Base-by-base conservation (phyloP, 2,888 invertebrate species). In the Lepidocyrtoides sp. region DNA sequence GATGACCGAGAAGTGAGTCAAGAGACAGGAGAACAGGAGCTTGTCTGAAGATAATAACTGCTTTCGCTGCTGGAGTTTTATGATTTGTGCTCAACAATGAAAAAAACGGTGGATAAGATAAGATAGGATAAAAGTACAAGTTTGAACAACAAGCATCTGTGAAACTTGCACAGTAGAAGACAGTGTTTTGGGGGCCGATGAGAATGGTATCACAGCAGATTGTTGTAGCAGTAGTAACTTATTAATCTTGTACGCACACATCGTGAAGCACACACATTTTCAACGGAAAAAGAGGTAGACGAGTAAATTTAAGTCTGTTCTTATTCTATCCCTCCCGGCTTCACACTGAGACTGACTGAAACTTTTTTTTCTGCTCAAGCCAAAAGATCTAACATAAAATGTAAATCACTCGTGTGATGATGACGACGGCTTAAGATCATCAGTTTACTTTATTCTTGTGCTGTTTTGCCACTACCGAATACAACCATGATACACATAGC, bases 371-470 rank as follows among this genome's bases (percentile, higher is more conserved):
- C 17, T 36, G 54, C 17, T 57, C 8, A 60, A 60, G 36, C 36
- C 36, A 41, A 60, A 57, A 60, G 60, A 57, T 57, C 81, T 81
- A 54, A 54, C 54, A 57, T 79, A 81, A 81, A 77, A 81, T 81
- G 60, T 60, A 81, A 81, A 81, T 81, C 81, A 81, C 57, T 81
- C 57, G 79, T 60, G 60, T 57, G 81, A 81, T 81, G 81, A 81
- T 81, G 57, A 81, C 81, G 60, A 81, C 20, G 57, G 36, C 77
- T 36, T 32, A 60, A 81, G 60, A 81, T 79, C 54, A 81, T 60
- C 81, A 79, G 79, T 54, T 79, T 79, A 51, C 54, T 54, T 44
- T 12, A 23, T 72, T 77, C 51, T 48, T 51, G 3, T 26, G 14
- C 29, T 29, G 12, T 29, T 26, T n/a, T 29, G 44, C 20, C 32